Percentiles rank a stretch among this genome's conserved stretches.
These are phyloP conservation scores for Podarcis raffonei DNA, from an alignment of 2,113 vertebrate genomes.

Conservation along the genomic window DNA sequence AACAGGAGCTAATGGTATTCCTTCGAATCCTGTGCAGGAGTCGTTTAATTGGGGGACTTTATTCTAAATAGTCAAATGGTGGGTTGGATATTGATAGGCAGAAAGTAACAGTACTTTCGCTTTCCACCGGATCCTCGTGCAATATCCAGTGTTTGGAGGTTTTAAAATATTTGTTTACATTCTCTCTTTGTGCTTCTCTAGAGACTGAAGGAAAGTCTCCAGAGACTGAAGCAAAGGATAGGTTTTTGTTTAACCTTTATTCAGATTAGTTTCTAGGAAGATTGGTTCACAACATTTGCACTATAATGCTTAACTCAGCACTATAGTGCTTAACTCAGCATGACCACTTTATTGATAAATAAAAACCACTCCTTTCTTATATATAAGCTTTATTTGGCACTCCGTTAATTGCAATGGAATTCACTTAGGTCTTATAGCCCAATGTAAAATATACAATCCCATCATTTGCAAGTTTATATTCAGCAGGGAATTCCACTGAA, in stretches of 20 bases:
- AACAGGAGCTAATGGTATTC: not conserved
- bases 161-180: not conserved
- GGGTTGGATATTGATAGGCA: not conserved
- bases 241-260: not conserved
- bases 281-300: too few relatives aligned
- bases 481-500: too few relatives aligned
- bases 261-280: not conserved
- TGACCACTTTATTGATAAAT: too few relatives aligned
- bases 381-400: not conserved
- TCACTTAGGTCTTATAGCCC: too few relatives aligned
- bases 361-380: not conserved
- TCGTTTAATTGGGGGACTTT: not conserved
- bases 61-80: not conserved
- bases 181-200: not conserved
- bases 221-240: not conserved
- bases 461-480: too few relatives aligned
- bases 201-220: not conserved
- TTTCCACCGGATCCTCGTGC: not conserved
- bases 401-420: not conserved
- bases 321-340: not conserved
- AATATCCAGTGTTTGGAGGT: not conserved
- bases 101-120: not conserved
- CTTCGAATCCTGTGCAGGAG: not conserved
- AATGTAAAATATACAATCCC: too few relatives aligned
- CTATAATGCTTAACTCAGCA: not conserved